Base-by-base conservation (phyloP, 2,888 invertebrate genomes). In the Epistrophe grossulariae region DNA sequence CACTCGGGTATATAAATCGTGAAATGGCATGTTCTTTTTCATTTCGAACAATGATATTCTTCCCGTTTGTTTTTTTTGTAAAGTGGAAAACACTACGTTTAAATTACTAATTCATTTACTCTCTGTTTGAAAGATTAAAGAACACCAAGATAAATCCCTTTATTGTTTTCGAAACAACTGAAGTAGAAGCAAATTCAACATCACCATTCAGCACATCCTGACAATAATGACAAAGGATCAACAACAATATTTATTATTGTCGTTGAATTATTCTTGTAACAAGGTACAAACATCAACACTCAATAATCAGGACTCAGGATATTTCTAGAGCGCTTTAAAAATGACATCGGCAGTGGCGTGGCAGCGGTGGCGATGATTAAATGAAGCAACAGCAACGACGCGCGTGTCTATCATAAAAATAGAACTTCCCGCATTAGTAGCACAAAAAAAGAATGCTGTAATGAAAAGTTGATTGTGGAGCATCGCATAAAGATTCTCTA, bases 111-210 rank as follows among this genome's bases (percentile, higher is more conserved):
- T 70, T 55, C 52, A 70, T 40, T 43, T 38, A 70, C 40, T 40
- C n/a, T 7, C 8, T 3, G 40, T 68, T 19, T 24, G 38, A 60
- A 60, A 8, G 13, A 52, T 52, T 10, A 4, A 40, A 62, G 8
- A 4, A 40, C 52, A 24, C 7, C 17, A 40, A 35, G 6, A 50
- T 28, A 66, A 59, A 52, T 52, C 15, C 24, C 13, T 73, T 60
- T 50, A 74, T 74, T 80, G 74, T 80, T 73, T 80, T 45, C 35
- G 43, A 66, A 79, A 73, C 48, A 73, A 79, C 59, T 79, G 28
- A 73, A 73, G 50, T 43, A 17, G 19, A 68, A 13, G 9, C 73
- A 57, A 7, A 24, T 55, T 28, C 45, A 68, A 17, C 66, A 66
- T 62, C 76, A 15, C n/a, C 50, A 60, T 19, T n/a, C 35, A 35